Conservation (phyloP, 2,113 vertebrate species). For the Pan troglodytes region NHGRI_mPanTro3-v2.1_pri NC_072417.2:94214001-94214500, state of each 20-base stretch:
- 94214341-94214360: accelerated
- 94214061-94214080: background rate
- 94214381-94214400: background rate
- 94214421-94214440: background rate
- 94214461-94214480: background rate
- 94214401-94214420: accelerated
- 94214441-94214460: background rate
- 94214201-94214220: background rate
- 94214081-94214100: background rate
- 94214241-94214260: too few species aligned
- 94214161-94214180: background rate
- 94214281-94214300: too few species aligned
- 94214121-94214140: background rate
- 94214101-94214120: background rate
- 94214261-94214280: too few species aligned
- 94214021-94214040: background rate
- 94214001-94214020: accelerated
- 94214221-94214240: too few species aligned
- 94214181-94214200: accelerated
- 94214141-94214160: accelerated
- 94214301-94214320: background rate
- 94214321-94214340: background rate
- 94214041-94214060: background rate
- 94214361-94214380: background rate
- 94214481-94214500: background rate